Conservation (phyloP, 2,888 invertebrate genomes). For the Ischnus inquisitorius region DNA sequence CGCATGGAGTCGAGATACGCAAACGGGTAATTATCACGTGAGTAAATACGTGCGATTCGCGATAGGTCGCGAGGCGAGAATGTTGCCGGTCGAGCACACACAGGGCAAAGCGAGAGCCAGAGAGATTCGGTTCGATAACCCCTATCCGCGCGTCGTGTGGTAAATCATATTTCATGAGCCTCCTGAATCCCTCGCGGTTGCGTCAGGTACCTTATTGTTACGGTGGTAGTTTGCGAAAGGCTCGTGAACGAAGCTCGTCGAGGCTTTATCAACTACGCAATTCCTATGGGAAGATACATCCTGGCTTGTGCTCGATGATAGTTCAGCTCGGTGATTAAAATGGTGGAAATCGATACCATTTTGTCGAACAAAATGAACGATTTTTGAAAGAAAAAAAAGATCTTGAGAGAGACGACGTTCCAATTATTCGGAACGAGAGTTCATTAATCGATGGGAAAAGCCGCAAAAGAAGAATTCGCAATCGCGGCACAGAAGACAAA, state of each 20-base stretch:
- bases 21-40: constrained; percentile 81
- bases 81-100: constrained; percentile 47
- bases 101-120: constrained; percentile 58
- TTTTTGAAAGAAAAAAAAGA: constrained; percentile 15
- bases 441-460: constrained; percentile 51
- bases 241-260: constrained; percentile 38
- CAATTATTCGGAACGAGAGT: constrained; percentile 20
- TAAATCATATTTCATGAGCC: constrained; percentile 77
- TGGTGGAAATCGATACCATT: not conserved
- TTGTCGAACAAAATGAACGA: not conserved
- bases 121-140: constrained; percentile 77
- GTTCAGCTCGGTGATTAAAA: constrained; percentile 31
- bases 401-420: constrained; percentile 10
- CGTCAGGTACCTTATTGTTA: constrained; percentile 29
- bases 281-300: constrained; percentile 61
- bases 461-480: constrained; percentile 57
- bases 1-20: constrained; percentile 73
- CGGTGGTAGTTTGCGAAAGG: constrained; percentile 43
- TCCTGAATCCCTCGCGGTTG: constrained; percentile 34
- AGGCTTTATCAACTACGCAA: constrained; percentile 59
- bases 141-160: constrained; percentile 74
- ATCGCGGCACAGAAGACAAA: constrained; percentile 65
- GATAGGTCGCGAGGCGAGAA: constrained; percentile 68
- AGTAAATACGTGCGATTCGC: constrained; percentile 83
- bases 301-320: constrained; percentile 30